Conservation (phyloP, 30 jellyfish, hydroid and myxozoan genomes). For the Aurelia aurita complex sp. Pacific region DNA sequence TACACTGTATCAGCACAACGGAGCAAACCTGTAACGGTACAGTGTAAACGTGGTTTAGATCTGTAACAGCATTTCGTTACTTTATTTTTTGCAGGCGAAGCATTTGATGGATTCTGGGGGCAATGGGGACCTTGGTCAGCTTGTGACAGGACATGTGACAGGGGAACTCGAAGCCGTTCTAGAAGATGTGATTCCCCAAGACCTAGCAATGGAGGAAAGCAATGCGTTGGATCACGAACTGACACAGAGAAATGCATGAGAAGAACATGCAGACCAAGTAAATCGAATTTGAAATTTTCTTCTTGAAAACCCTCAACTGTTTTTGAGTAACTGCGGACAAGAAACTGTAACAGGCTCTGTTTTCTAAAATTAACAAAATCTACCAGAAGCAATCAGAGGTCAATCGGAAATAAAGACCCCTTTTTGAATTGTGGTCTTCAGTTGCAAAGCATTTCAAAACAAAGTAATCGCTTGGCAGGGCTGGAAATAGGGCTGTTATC, state of each 20-base stretch:
- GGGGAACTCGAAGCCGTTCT: slow-evolving; percentile 24
- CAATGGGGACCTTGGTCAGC: slow-evolving; percentile 35
- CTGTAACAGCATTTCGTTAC: neutral
- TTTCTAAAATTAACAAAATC: too few relatives aligned
- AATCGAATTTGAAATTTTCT: neutral
- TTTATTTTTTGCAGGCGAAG: neutral
- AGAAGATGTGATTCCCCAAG: slow-evolving; percentile 43
- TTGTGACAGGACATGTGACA: slow-evolving; percentile 37
- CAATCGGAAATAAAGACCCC: too few relatives aligned
- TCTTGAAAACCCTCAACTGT: neutral
- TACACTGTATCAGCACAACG: too few relatives aligned
- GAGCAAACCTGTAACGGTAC: neutral
- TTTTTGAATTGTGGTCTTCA: too few relatives aligned
- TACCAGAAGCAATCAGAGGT: too few relatives aligned
- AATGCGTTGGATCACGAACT: slow-evolving; percentile 27
- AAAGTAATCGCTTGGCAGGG: too few relatives aligned
- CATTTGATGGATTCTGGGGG: slow-evolving; percentile 53
- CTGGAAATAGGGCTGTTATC: too few relatives aligned
- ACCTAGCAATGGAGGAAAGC: slow-evolving; percentile 41
- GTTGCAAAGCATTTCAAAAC: too few relatives aligned
- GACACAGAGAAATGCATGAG: slow-evolving; percentile 25
- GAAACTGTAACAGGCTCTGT: too few relatives aligned
- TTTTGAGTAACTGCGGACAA: neutral
- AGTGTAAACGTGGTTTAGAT: neutral
- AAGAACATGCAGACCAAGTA: slow-evolving; percentile 16